phyloP scores from a whole-genome alignment of 2,113 vertebrate species.

The Gambusia affinis region DNA sequence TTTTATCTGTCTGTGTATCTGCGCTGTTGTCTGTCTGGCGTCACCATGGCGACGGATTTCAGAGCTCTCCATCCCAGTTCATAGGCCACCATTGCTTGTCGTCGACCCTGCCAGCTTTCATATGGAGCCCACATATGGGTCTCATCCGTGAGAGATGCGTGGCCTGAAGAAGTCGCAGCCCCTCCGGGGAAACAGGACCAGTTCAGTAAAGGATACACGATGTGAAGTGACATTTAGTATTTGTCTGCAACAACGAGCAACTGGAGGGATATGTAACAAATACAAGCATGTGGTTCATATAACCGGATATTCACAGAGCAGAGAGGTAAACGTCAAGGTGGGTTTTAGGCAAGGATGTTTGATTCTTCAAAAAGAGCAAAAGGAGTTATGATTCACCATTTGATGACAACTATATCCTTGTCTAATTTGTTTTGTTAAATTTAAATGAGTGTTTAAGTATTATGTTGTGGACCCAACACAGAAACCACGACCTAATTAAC shows the following conservation, averaged over 20 bases:
- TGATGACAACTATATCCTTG: too few relatives aligned
- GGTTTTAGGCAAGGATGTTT: background rate
- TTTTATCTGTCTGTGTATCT: conserved; percentile 39
- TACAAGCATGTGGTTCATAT: background rate
- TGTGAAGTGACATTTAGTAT: conserved; percentile 49
- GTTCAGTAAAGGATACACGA: conserved; percentile 42
- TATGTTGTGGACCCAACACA: too few relatives aligned
- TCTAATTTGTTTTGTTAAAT: too few relatives aligned
- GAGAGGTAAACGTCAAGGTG: background rate
- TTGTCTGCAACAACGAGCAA: conserved; percentile 4
- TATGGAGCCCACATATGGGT: conserved; percentile 73
- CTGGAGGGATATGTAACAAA: conserved; percentile 11
- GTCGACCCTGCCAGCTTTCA: conserved; percentile 68
- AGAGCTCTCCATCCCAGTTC: conserved; percentile 64
- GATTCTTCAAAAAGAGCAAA: background rate
- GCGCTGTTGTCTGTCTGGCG: conserved; percentile 45
- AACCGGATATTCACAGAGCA: background rate
- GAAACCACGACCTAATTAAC: too few relatives aligned
- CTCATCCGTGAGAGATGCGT: conserved; percentile 73
- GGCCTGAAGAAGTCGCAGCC: conserved; percentile 42
- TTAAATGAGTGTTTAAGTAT: too few relatives aligned
- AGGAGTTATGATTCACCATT: too few relatives aligned
- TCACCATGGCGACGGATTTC: conserved; percentile 66
- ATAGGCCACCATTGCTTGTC: conserved; percentile 52
- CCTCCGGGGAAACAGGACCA: conserved; percentile 32